phyloP scores from a whole-genome alignment of 2,888 invertebrate species.

The Scaptomyza reducta region DNA sequence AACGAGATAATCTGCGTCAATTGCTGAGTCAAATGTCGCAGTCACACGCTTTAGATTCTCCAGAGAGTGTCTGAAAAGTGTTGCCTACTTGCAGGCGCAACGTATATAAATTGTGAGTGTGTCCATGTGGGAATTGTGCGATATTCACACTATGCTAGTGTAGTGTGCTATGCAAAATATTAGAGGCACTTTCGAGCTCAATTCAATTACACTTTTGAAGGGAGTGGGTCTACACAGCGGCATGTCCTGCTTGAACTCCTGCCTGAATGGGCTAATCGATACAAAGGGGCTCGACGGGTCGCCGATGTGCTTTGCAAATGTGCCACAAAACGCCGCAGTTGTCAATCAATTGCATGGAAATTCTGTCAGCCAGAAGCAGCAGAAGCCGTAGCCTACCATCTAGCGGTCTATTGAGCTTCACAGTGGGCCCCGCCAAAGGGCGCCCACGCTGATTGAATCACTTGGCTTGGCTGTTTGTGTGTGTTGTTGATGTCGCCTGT shows the following conservation, averaged over 20 bases:
- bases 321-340: conserved; percentile 78
- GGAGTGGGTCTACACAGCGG: conserved; percentile 24
- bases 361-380: conserved; percentile 60
- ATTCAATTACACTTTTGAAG: conserved; percentile 58
- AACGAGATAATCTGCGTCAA: conserved; percentile 64
- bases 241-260: conserved; percentile 22
- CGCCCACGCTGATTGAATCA: conserved; percentile 14
- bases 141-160: background rate
- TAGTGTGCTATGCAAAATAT: conserved; percentile 38
- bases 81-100: conserved; percentile 47
- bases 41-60: conserved; percentile 17
- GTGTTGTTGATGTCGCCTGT: conserved; percentile 52
- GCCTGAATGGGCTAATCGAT: conserved; percentile 65
- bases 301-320: conserved; percentile 67
- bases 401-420: background rate
- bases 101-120: conserved; percentile 50
- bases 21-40: conserved; percentile 31
- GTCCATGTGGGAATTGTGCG: conserved; percentile 28
- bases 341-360: conserved; percentile 78
- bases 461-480: conserved; percentile 13
- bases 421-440: conserved; percentile 1
- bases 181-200: conserved; percentile 26
- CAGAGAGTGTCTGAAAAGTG: conserved; percentile 4
- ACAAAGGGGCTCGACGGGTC: conserved; percentile 54
- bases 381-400: conserved; percentile 1